Evolutionary conservation across 2,113 vertebrate species (phyloP).

Genomic region (Casuarius casuarius): DNA sequence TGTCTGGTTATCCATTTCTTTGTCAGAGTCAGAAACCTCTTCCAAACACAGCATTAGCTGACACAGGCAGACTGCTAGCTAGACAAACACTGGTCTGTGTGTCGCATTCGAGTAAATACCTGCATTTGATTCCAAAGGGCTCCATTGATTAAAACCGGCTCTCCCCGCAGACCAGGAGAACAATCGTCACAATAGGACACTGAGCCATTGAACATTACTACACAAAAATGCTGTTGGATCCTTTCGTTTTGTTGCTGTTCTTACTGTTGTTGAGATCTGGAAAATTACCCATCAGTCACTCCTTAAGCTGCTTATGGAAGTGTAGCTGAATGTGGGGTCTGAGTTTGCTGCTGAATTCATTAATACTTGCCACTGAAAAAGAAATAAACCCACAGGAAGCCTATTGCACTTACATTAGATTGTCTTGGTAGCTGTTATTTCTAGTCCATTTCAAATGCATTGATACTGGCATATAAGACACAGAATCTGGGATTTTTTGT

Average conservation of each 20-base stretch:
- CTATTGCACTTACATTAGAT: constrained; percentile 28
- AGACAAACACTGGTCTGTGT: constrained; percentile 73
- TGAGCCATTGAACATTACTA: constrained; percentile 55
- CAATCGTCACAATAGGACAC: constrained; percentile 54
- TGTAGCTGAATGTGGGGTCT: constrained; percentile 58
- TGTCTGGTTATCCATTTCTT: constrained; percentile 73
- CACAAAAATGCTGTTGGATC: constrained; percentile 58
- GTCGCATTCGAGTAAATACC: constrained; percentile 76
- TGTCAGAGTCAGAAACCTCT: constrained; percentile 76
- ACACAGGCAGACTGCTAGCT: constrained; percentile 77
- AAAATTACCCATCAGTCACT: constrained; percentile 75
- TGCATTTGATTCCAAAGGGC: constrained; percentile 76
- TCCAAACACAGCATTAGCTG: constrained; percentile 80
- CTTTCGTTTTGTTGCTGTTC: constrained; percentile 61
- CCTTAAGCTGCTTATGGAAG: constrained; percentile 71
- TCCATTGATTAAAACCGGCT: constrained; percentile 70
- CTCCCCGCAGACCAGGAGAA: constrained; percentile 51
- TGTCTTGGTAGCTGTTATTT: constrained; percentile 35
- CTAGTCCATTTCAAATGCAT: constrained; percentile 19
- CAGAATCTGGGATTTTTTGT: neutral
- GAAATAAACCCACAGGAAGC: constrained; percentile 42
- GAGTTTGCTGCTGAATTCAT: constrained; percentile 46
- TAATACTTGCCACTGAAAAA: constrained; percentile 43
- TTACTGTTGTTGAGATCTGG: constrained; percentile 69
- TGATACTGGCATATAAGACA: neutral